Evolutionary conservation across 2,113 vertebrate genomes (phyloP).

Genomic region (Ellobius talpinus): DNA sequence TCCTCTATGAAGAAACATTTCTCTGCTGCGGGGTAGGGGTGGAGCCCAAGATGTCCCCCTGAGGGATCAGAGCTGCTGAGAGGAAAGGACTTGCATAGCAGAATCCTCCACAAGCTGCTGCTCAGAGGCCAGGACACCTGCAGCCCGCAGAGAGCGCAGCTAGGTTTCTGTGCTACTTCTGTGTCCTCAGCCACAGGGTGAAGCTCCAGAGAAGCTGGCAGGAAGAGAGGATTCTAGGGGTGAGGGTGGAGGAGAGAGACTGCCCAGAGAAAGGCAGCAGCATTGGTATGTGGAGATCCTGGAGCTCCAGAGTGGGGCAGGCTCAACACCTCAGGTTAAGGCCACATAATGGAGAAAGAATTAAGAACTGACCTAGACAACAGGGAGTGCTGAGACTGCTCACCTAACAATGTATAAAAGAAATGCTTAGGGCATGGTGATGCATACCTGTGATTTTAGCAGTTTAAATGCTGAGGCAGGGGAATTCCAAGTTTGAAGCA

Average conservation of each 20-base stretch:
- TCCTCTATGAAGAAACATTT: not conserved
- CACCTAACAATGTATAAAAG: not conserved
- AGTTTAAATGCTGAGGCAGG: not conserved
- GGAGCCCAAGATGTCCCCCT: not conserved
- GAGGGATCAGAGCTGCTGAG: not conserved
- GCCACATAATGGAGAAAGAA: not conserved
- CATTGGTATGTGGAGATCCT: not conserved
- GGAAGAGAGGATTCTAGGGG: not conserved
- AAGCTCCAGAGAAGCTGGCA: not conserved
- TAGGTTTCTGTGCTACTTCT: not conserved
- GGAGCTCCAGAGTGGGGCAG: not conserved
- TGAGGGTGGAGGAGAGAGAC: not conserved
- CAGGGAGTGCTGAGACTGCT: not conserved
- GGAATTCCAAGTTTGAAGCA: not conserved
- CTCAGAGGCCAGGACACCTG: not conserved
- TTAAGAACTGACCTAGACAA: not conserved
- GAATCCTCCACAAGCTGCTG: not conserved
- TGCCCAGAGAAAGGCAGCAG: not conserved
- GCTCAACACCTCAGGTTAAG: not conserved
- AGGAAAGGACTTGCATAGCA: not conserved
- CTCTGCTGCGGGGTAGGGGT: not conserved
- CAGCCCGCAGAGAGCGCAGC: not conserved
- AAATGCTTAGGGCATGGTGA: not conserved
- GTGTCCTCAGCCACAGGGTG: not conserved
- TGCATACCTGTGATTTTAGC: not conserved